A percentile compares a stretch with the other conserved stretches of the same genome.
Conservation (phyloP, 92 coral and sea anemone genomes). For the Montipora capitata region DNA sequence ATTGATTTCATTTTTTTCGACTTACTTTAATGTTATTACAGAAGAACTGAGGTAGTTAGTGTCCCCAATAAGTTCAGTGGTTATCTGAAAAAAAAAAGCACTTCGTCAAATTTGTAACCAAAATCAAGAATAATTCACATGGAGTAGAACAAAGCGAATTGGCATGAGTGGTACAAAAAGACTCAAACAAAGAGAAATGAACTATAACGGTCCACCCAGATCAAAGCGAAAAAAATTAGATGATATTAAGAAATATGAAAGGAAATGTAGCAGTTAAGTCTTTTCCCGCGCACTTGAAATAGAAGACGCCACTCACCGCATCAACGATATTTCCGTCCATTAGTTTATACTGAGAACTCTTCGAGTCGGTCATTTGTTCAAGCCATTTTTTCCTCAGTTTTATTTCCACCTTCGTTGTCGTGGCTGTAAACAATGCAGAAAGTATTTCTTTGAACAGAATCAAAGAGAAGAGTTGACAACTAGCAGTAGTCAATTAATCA, state of each 20-base stretch:
- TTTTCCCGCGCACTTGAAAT: not conserved
- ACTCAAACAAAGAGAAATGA: not conserved
- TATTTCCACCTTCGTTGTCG: slow-evolving; percentile 82
- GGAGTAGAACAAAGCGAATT: too few relatives aligned
- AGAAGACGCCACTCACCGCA: slow-evolving; percentile 76
- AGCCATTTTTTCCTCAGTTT: slow-evolving; percentile 93
- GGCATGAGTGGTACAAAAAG: not conserved
- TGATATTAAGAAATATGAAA: not conserved
- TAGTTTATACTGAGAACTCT: slow-evolving; percentile 88
- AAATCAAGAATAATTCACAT: too few relatives aligned
- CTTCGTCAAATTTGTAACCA: too few relatives aligned
- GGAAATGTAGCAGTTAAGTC: not conserved
- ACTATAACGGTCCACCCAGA: not conserved
- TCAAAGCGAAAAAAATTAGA: not conserved
- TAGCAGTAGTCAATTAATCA: too few relatives aligned
- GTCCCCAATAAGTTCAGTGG: slow-evolving; percentile 93
- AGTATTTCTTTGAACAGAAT: too few relatives aligned
- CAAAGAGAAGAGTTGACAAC: too few relatives aligned
- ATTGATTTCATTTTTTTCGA: not conserved
- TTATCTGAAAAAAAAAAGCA: slow-evolving; percentile 51
- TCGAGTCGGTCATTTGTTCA: slow-evolving; percentile 72
- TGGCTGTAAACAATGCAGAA: slow-evolving; percentile 42
- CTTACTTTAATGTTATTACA: slow-evolving; percentile 91
- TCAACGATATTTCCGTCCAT: slow-evolving; percentile 95
- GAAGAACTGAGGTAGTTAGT: slow-evolving; percentile 83